Percentiles rank a stretch among this genome's conserved stretches.
phyloP scores from a whole-genome alignment of 1,140 invertebrate genomes.

The Hycleus cichorii region DNA sequence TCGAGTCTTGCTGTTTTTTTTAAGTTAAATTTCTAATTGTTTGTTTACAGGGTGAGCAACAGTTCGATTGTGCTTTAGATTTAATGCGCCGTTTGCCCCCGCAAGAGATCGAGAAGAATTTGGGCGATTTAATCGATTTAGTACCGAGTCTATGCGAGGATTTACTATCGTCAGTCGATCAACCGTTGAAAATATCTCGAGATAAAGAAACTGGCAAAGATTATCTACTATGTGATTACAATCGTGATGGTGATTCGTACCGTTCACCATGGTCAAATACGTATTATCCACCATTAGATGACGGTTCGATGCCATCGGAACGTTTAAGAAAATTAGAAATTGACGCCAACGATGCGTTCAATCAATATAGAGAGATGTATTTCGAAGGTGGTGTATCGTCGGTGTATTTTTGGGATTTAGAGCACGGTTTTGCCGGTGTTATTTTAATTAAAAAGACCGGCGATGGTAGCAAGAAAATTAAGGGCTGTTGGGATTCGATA shows the following conservation, averaged over 20 bases:
- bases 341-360: constrained; percentile 97
- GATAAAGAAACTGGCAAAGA: constrained; percentile 93
- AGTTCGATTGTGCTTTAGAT: constrained; percentile 97
- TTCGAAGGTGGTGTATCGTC: constrained; percentile 99
- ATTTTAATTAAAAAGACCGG: constrained; percentile 98
- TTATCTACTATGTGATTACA: constrained; percentile 98
- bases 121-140: constrained; percentile 95
- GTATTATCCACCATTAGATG: constrained; percentile 95
- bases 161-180: constrained; percentile 94
- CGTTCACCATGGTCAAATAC: constrained; percentile 98
- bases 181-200: constrained; percentile 95
- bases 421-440: constrained; percentile 96
- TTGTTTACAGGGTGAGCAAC: constrained; percentile 80
- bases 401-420: constrained; percentile 98
- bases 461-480: constrained; percentile 93
- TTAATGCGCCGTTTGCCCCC: constrained; percentile 97
- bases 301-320: constrained; percentile 97
- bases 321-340: constrained; percentile 91
- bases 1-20: background rate
- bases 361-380: constrained; percentile 99
- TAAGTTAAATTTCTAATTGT: background rate
- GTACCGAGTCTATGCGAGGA: constrained; percentile 95
- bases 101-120: constrained; percentile 97
- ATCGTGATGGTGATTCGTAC: constrained; percentile 98
- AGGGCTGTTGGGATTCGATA: constrained; percentile 99